Evolutionary conservation across 2,888 invertebrate genomes (phyloP), one percentile per base, ranked within the genome.

Genomic region (Tenthredo mesomela): DNA sequence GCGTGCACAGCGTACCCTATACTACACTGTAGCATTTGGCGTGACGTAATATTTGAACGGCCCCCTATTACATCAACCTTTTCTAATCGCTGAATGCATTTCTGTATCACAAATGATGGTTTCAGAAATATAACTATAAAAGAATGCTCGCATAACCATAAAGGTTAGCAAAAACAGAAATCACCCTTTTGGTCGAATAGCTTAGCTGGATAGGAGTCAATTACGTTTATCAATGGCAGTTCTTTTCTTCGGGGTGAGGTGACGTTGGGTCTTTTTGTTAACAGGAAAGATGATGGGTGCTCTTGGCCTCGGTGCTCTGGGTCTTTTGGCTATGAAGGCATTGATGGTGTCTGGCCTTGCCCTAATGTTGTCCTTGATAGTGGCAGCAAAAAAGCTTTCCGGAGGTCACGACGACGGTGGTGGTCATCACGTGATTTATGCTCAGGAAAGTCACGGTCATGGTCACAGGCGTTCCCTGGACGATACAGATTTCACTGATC

Each of bases 291-390:
- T 96, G 91, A 93, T 97, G 90, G 96, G 96, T 0, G 96, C 97
- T 0, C 94, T 97, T 84, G 97, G 97, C 67, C 94, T 97, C 12
- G 97, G 97, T 50, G 96, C 96, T 18, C 93, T 97, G 1, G 97
- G 96, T 87, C 95, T 97, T 0, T 92, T 97, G 0, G 96, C 97
- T 33, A 96, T 97, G 96, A 97, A 97, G 94, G 96, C 96, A 0
- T 90, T 96, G 82, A 96, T 96, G 87, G 95, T 95, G 6, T 96
- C 97, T 73, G 96, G 96, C 0, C 92, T 97, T 84, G 97, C 97
- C 0, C 93, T 97, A 15, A 95, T 97, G 95, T 93, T 97, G 84
- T 96, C 97, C 67, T 94, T 96, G n/a, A 94, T 97, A 67, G 95
- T 97, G 0, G 97, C 96, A 2, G 94, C 96, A 67, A 97, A 97